Conservation (phyloP, 2,888 invertebrate genomes). For the Drosophila incognita region DNA sequence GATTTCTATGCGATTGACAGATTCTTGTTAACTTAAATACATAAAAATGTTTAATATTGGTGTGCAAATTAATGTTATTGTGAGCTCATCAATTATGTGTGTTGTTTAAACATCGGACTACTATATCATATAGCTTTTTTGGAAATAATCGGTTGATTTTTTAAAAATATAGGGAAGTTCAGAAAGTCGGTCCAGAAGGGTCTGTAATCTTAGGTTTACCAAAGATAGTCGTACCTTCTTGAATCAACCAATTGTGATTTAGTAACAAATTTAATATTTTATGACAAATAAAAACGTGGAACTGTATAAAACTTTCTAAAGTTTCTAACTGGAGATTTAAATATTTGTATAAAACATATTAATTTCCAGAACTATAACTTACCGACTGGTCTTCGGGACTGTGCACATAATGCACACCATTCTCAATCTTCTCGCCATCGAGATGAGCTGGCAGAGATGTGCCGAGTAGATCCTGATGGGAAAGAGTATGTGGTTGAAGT, state of each 20-base stretch:
- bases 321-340: background rate
- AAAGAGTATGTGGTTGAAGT: background rate
- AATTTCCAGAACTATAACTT: constrained; percentile 25
- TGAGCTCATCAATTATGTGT: background rate
- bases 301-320: background rate
- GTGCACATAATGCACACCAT: constrained; percentile 51
- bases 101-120: background rate
- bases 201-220: background rate
- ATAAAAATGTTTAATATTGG: background rate
- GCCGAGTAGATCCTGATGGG: constrained; percentile 29
- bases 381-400: constrained; percentile 56
- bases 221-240: background rate
- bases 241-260: background rate
- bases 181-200: background rate
- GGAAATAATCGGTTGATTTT: background rate
- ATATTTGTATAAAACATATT: background rate
- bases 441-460: constrained; percentile 59
- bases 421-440: constrained; percentile 39
- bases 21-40: constrained; percentile 6
- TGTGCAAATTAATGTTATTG: background rate
- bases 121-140: background rate
- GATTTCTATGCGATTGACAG: constrained; percentile 20
- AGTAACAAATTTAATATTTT: background rate
- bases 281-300: background rate
- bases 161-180: background rate